These are phyloP conservation scores for Zapus hudsonius DNA, from an alignment of 2,113 vertebrate species.

Conservation along the genomic window DNA sequence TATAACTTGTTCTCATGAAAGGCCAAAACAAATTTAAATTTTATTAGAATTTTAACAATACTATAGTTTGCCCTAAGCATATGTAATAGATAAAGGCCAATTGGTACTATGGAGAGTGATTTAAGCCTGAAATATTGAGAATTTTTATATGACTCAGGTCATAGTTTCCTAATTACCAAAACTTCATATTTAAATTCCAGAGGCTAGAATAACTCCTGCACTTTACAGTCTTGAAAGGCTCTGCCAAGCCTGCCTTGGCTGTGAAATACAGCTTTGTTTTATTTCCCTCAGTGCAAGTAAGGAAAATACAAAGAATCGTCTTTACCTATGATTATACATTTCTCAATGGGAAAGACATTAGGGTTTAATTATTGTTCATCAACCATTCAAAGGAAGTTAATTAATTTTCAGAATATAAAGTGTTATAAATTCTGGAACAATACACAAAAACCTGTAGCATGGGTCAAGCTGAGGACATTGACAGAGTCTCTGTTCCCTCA, in stretches of 20 bases:
- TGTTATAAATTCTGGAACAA: neutral
- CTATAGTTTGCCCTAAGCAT: neutral
- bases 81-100: constrained; percentile 26
- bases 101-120: neutral
- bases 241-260: constrained; percentile 52
- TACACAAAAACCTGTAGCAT: neutral
- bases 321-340: constrained; percentile 6
- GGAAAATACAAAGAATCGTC: constrained; percentile 47
- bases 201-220: neutral
- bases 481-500: neutral
- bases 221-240: neutral
- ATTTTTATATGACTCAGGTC: neutral
- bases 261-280: constrained; percentile 63
- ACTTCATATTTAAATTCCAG: constrained; percentile 50
- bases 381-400: constrained; percentile 57
- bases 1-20: neutral
- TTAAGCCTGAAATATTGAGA: constrained; percentile 33
- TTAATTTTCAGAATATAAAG: constrained; percentile 63
- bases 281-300: constrained; percentile 62
- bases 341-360: constrained; percentile 56
- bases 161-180: constrained; percentile 48
- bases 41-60: neutral
- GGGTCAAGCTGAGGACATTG: neutral
- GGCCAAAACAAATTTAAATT: constrained; percentile 19
- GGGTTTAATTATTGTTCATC: constrained; percentile 66